phyloP scores from a whole-genome alignment of 2,888 invertebrate species.

The Apotomis betuletana region DNA sequence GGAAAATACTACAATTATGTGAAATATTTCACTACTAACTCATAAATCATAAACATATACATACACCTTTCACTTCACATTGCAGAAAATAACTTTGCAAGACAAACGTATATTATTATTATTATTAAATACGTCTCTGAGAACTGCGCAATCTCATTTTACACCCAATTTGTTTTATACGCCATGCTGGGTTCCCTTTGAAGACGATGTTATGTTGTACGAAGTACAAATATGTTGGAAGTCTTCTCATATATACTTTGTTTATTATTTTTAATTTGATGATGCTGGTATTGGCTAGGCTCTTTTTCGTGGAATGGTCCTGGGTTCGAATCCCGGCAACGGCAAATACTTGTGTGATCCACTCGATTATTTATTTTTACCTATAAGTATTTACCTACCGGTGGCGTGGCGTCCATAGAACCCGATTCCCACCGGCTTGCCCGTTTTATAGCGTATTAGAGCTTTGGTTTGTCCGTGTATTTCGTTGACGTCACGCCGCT shows the following conservation, averaged over 20 bases:
- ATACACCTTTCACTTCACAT: background rate
- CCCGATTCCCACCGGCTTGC: no score
- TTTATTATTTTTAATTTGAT: background rate
- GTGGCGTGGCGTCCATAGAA: no score
- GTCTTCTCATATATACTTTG: background rate
- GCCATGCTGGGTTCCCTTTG: slow-evolving; percentile 10
- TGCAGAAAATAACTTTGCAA: slow-evolving; percentile 14
- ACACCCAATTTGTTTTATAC: slow-evolving; percentile 17
- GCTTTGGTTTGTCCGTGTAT: no score
- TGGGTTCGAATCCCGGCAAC: no score
- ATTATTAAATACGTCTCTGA: background rate
- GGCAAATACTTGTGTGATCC: no score
- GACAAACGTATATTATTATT: background rate
- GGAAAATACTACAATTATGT: no score
- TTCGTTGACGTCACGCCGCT: no score
- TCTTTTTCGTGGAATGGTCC: no score
- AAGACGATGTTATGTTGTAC: slow-evolving; percentile 6
- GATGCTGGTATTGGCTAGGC: no score
- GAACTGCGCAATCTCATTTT: slow-evolving; percentile 12
- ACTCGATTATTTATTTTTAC: no score
- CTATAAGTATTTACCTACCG: no score
- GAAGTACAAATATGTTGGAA: background rate
- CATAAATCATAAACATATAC: background rate
- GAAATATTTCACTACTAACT: background rate
- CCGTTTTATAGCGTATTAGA: no score